Evolutionary conservation across 2,113 vertebrate species (phyloP).

Genomic region (Neoarius graeffei): DNA sequence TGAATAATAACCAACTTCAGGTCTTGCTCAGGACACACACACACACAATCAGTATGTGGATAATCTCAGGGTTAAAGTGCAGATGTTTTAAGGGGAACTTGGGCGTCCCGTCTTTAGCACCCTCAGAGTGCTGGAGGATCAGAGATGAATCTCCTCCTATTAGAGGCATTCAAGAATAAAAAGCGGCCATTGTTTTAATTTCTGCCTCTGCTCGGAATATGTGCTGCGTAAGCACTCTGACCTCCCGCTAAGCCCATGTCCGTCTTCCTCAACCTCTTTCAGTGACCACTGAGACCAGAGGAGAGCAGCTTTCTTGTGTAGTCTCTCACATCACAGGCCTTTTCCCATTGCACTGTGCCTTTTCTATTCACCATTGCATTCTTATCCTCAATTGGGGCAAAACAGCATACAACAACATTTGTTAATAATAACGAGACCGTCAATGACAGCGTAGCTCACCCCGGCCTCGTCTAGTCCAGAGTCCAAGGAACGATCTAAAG

Average conservation of each 20-base stretch:
- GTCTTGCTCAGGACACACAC: not conserved
- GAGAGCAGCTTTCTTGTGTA: slow-evolving; percentile 57
- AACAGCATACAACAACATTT: not conserved
- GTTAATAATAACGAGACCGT: not conserved
- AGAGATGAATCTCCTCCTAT: slow-evolving; percentile 70
- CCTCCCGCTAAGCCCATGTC: slow-evolving; percentile 62
- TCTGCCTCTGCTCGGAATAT: slow-evolving; percentile 63
- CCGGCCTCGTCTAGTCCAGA: too few relatives aligned
- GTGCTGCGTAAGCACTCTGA: slow-evolving; percentile 69
- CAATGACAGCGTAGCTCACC: too few relatives aligned
- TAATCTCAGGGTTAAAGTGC: not conserved
- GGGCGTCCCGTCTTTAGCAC: slow-evolving; percentile 52
- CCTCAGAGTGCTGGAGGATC: slow-evolving; percentile 61
- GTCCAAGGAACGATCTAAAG: too few relatives aligned
- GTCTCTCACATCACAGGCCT: slow-evolving; percentile 23
- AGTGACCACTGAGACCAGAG: slow-evolving; percentile 56
- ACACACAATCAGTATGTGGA: not conserved
- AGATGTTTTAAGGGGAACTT: slow-evolving; percentile 48
- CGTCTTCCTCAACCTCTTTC: slow-evolving; percentile 74
- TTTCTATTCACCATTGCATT: too few relatives aligned
- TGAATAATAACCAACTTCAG: slow-evolving; percentile 27
- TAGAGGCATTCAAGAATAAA: slow-evolving; percentile 68
- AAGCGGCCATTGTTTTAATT: slow-evolving; percentile 75
- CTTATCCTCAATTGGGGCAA: not conserved
- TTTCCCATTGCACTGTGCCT: not conserved